Evolutionary conservation across 2,113 vertebrate genomes (phyloP).

Genomic region (Neolamprologus variostigma): DNA sequence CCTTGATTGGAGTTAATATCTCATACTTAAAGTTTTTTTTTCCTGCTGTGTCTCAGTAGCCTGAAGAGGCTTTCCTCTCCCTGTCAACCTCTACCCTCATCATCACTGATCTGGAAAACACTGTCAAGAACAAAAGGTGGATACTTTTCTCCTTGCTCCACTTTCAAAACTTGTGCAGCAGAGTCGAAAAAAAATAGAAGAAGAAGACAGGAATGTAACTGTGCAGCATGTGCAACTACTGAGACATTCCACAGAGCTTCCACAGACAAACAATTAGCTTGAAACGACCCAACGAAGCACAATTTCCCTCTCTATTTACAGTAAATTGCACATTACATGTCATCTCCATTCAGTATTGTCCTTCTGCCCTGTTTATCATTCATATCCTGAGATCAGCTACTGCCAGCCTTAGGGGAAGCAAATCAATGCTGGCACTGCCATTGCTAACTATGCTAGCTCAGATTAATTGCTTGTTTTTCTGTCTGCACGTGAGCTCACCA

Average conservation of each 20-base stretch:
- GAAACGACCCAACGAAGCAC: background rate
- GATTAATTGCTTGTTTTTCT: constrained; percentile 37
- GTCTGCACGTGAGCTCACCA: background rate
- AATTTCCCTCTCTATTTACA: background rate
- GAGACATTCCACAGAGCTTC: background rate
- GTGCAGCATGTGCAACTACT: background rate
- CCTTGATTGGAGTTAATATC: constrained; percentile 37
- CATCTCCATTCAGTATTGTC: constrained; percentile 15
- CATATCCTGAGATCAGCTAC: background rate
- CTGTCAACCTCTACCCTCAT: constrained; percentile 36
- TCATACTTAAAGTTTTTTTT: background rate
- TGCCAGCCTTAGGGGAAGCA: constrained; percentile 1
- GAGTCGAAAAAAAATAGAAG: background rate
- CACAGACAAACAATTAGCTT: background rate
- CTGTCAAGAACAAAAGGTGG: constrained; percentile 31
- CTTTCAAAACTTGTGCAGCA: constrained; percentile 8
- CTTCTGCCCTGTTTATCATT: background rate
- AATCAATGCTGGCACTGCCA: background rate
- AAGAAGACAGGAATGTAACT: background rate
- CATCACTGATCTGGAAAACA: constrained; percentile 35
- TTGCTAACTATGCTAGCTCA: constrained; percentile 34
- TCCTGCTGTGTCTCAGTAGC: background rate
- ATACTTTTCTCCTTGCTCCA: constrained; percentile 4
- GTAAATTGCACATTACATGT: background rate
- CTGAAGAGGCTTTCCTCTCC: constrained; percentile 26